Evolutionary conservation across 2,797 vertebrate species (phyloP).

Genomic region (Lepidocolaptes lacrymiger): DNA sequence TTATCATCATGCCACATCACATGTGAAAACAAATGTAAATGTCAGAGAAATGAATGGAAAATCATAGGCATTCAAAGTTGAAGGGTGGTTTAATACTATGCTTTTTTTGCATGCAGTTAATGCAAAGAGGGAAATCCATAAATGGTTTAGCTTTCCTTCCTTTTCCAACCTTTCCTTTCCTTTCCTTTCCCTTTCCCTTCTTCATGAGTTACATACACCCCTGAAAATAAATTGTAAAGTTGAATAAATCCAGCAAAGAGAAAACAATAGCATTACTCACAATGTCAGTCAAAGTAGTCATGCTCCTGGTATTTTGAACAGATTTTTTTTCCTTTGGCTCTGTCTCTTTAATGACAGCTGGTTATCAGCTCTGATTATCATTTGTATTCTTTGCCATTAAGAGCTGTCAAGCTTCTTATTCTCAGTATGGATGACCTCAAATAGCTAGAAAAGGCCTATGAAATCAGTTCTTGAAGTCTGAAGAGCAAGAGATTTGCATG

Average conservation of each 20-base stretch:
- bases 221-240: not conserved
- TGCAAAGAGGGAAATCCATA: not conserved
- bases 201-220: not conserved
- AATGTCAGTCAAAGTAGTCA: not conserved
- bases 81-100: not conserved
- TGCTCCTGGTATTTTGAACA: not conserved
- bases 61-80: not conserved
- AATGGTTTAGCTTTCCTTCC: not conserved
- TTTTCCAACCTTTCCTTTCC: not conserved
- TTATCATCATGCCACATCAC: not conserved
- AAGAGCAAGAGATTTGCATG: not conserved
- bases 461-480: slow-evolving; percentile 5
- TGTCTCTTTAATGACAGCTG: not conserved
- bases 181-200: not conserved
- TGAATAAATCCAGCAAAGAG: not conserved
- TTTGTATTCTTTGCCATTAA: not conserved
- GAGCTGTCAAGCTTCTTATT: slow-evolving; percentile 30
- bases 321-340: fast-evolving
- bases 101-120: not conserved
- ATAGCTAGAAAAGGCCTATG: not conserved
- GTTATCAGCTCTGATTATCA: slow-evolving; percentile 46
- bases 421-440: not conserved
- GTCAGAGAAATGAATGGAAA: not conserved
- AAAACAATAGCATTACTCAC: not conserved
- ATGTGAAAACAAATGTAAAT: not conserved